Evolutionary conservation across 2,888 invertebrate species (phyloP).

Genomic region (Charanyca ferruginea): DNA sequence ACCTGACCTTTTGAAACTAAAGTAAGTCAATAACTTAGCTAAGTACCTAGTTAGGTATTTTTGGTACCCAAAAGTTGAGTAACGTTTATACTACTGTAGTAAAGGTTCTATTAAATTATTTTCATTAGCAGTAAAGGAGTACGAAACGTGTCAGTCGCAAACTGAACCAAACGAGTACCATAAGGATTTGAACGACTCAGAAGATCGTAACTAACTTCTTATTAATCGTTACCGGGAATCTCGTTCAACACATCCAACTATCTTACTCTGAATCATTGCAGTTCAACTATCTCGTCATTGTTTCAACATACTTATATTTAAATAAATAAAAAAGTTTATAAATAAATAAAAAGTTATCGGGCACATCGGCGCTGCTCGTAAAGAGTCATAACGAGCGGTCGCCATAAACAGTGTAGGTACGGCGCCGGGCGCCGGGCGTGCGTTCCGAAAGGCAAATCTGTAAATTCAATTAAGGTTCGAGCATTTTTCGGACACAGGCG

Average conservation of each 20-base stretch:
- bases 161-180: constrained; percentile 29
- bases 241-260: not conserved
- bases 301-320: constrained; percentile 38
- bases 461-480: constrained; percentile 90
- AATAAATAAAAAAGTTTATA: constrained; percentile 65
- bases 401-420: constrained; percentile 81
- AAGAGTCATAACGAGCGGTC: constrained; percentile 82
- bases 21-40: not conserved
- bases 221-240: constrained; percentile 24
- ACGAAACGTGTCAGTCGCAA: constrained; percentile 24
- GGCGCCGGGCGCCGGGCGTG: constrained; percentile 69
- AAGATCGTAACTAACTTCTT: constrained; percentile 34
- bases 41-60: constrained; percentile 16
- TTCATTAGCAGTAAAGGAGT: constrained; percentile 39
- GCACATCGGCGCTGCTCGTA: constrained; percentile 73
- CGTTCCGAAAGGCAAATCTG: constrained; percentile 89
- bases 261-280: not conserved
- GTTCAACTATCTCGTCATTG: constrained; percentile 22
- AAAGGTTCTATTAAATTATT: constrained; percentile 21
- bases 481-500: constrained; percentile 90
- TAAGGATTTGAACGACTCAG: constrained; percentile 15
- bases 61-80: constrained; percentile 13
- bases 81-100: not conserved
- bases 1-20: not conserved
- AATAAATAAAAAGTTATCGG: constrained; percentile 74